These are phyloP conservation scores for Coturnix japonica DNA, from an alignment of 2,113 vertebrate genomes.

Conservation along the genomic window DNA sequence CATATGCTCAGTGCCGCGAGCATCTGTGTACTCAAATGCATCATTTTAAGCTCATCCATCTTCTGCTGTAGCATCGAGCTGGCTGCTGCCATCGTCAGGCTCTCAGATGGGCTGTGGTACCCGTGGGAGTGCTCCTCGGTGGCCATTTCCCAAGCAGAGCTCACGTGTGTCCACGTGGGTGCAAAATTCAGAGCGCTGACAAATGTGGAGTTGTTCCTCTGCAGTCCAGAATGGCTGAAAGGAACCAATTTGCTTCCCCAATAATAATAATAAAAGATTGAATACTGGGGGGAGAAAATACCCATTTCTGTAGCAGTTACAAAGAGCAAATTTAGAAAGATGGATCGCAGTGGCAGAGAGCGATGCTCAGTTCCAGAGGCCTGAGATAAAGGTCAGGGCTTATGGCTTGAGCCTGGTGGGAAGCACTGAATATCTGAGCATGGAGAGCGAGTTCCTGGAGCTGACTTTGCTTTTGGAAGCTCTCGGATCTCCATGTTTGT, in stretches of 20 bases:
- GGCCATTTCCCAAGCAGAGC: neutral
- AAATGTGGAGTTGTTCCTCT: neutral
- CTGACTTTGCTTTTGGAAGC: too few species aligned
- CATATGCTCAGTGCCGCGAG: neutral
- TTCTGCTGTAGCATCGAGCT: neutral
- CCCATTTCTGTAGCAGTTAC: slow-evolving; percentile 11
- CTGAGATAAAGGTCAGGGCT: too few species aligned
- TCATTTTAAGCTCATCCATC: neutral
- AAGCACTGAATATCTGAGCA: too few species aligned
- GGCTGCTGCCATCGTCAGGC: neutral
- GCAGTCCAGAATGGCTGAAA: neutral
- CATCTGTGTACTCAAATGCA: neutral
- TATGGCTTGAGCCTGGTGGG: neutral
- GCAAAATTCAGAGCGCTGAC: neutral
- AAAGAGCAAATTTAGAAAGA: neutral
- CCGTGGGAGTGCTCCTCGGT: neutral
- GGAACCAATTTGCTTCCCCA: neutral
- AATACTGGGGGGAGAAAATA: neutral
- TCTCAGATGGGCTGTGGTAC: neutral
- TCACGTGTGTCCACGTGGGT: neutral
- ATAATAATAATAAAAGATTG: neutral
- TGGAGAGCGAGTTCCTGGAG: too few species aligned
- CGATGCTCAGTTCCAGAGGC: too few species aligned
- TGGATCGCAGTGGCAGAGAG: too few species aligned
- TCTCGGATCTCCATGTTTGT: too few species aligned